These are phyloP conservation scores for Vulpes vulpes DNA, from an alignment of 2,113 vertebrate species.

Conservation along the genomic window DNA sequence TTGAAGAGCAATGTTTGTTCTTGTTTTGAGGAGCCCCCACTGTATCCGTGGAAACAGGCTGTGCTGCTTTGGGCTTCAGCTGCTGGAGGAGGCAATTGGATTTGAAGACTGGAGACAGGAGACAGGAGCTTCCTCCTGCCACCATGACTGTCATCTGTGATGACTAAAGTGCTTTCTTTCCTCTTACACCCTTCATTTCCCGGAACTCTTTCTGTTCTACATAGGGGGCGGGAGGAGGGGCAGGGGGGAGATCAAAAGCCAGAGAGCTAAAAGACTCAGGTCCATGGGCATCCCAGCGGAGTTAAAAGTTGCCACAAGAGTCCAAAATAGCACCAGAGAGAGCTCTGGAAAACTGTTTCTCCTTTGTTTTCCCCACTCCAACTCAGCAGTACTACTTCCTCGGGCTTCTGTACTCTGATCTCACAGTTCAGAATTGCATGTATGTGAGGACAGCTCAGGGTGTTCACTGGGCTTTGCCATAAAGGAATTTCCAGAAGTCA, in stretches of 20 bases:
- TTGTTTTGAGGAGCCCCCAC: background rate
- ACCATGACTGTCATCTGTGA: background rate
- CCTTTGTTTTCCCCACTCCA: background rate
- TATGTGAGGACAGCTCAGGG: background rate
- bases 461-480: background rate
- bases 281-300: background rate
- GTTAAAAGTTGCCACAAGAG: background rate
- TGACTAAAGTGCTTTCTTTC: background rate
- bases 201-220: background rate
- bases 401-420: background rate
- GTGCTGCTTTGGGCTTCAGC: background rate
- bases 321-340: background rate
- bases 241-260: background rate
- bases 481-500: conserved; percentile 49
- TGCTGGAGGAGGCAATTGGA: background rate
- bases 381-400: background rate
- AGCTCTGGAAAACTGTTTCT: background rate
- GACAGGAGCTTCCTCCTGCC: background rate
- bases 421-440: background rate
- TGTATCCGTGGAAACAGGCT: background rate
- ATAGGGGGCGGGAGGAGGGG: no score
- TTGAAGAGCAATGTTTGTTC: background rate
- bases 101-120: rapidly evolving
- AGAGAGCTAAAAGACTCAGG: background rate
- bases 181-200: background rate